These are phyloP conservation scores for Lottia gigantea DNA, from an alignment of 2,888 invertebrate genomes.

Conservation along the genomic window DNA sequence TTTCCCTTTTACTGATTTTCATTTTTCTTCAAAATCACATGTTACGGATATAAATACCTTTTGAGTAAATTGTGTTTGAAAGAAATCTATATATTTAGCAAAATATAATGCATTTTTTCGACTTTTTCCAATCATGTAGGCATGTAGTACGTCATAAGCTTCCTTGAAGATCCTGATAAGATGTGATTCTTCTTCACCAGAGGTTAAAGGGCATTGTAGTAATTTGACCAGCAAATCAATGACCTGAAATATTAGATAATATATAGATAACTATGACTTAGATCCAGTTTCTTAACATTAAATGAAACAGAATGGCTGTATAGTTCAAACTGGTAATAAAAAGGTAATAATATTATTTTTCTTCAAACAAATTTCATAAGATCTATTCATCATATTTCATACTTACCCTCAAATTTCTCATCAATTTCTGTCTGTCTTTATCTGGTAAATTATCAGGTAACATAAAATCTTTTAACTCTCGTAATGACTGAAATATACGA, in stretches of 20 bases:
- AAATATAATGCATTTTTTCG: constrained; percentile 68
- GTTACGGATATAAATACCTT: constrained; percentile 37
- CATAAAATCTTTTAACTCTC: constrained; percentile 64
- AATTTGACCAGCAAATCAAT: constrained; percentile 66
- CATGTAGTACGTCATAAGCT: constrained; percentile 66
- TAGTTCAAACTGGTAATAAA: not conserved
- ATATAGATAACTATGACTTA: too few relatives aligned
- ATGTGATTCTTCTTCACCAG: constrained; percentile 61
- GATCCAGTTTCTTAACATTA: not conserved
- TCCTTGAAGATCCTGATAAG: constrained; percentile 65
- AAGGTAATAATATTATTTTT: too few relatives aligned
- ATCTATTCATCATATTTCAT: not conserved
- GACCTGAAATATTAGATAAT: constrained; percentile 44
- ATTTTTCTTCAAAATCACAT: too few relatives aligned
- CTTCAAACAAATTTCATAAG: too few relatives aligned
- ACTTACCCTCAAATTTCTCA: constrained; percentile 66
- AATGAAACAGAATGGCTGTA: not conserved
- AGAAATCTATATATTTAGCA: constrained; percentile 69
- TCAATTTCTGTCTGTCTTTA: constrained; percentile 66
- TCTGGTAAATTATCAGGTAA: constrained; percentile 57
- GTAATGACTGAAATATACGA: constrained; percentile 53
- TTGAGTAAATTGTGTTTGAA: constrained; percentile 68
- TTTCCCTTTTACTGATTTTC: too few relatives aligned
- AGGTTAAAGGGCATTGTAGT: constrained; percentile 60
- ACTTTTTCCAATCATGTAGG: constrained; percentile 68